Evolutionary conservation across 1,140 invertebrate species (phyloP), one percentile per base, ranked within the genome.

Genomic region (silkworm (Bombyx mori)): DNA sequence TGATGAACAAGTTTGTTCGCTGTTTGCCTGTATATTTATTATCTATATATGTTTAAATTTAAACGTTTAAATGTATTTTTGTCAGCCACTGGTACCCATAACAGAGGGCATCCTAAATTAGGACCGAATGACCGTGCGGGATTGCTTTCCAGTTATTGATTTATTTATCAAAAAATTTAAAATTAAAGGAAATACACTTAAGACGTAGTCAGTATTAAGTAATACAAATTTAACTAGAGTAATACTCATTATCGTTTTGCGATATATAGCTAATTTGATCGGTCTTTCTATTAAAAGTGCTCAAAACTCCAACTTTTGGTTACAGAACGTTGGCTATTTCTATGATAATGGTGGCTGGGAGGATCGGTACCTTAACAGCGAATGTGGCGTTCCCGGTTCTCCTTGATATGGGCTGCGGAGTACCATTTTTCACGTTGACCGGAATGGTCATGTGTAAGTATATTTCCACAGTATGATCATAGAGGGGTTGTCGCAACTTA

Each of bases 311-410:
- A 2, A 35, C 26, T 35, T 44, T 56, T 4, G 47, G 4, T 56
- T 49, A 2, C 54, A 48, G 54, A 35, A 35, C 89, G 5, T 82
- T 89, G 58, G 88, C 89, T 7, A 85, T 90, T 58, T 88, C 86
- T 44, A 52, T 89, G n/a, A 78, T 81, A 10, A 80, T 90, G 81
- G 82, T 84, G 66, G 51, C 70, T 10, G 89, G 89, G n/a, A 76
- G 89, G 54, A 70, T 84, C 7, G 89, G 89, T 8, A 75, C 88
- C 4, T 65, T 90, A 6, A 51, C 72, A 0, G 89, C 89, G 0
- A 90, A 88, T 63, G 57, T 90, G 1, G 56, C 86, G 5, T 90
- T 90, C 58, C 88, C 89, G 6, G 61, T 89, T 42, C 67, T 90
- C 6, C 71, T 90, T 5, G 65, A 70, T 4, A 72, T 82, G 43